Evolutionary conservation across 2,888 invertebrate species (phyloP), one percentile per base, ranked within the genome.

Genomic region (Sarcophaga carnaria): DNA sequence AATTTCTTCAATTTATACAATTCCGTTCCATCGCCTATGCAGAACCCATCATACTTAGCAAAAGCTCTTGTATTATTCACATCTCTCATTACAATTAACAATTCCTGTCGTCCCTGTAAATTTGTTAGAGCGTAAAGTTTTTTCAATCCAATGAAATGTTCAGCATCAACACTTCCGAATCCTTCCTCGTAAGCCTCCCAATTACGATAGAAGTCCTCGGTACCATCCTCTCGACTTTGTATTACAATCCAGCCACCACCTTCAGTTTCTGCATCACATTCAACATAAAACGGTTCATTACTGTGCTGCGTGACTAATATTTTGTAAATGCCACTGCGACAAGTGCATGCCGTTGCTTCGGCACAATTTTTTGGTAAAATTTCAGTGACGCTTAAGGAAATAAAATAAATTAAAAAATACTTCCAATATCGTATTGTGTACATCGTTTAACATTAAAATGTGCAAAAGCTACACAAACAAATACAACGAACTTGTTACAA

Each of bases 71-170:
- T 80, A 10, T 5, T n/a, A 62, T 75, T 64, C 0, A 60, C 45
- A 27, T 80, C 84, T 27, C 72, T 66, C 71, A 84, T 47, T 0
- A 80, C 14, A 1, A 84, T 49, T 4, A 76, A 20, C 4, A 84
- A 62, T 47, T 84, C 84, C 10, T 80, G 84, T 0, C 70, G 76
- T 0, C 80, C 80, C 27, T 66, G 37, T 12, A 37, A 80, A 12
- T 76, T 76, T 14, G 84, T 84, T 5, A 84, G 20, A 1, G 84
- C 80, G 62, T 84, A 25, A 12, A 84, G 37, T 12, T 71, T 84
- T 1, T 80, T 66, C 11, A 84, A 10, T 0, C 84, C 75, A 49
- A 84, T 84, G 12, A 80, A 84, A 12, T 76, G 74, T 71, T 84
- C 80, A 20, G 17, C 76, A 20, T 20, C 20, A 20, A 20, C 20